Percentiles rank a stretch among this genome's conserved stretches.
phyloP scores from a whole-genome alignment of 2,888 invertebrate genomes.

The Periphyllus acericola region DNA sequence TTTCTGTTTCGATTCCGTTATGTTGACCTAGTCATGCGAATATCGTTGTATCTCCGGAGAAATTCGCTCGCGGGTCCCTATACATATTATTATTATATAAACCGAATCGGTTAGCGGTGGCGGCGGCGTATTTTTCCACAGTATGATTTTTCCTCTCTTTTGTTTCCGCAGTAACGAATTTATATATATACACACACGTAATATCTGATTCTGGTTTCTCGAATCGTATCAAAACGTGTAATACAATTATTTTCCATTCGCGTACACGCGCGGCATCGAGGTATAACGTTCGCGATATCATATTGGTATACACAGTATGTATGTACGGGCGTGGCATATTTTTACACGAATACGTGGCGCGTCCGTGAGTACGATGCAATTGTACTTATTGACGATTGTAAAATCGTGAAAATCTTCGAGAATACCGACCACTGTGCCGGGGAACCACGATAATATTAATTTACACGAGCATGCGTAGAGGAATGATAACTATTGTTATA shows the following conservation, averaged over 20 bases:
- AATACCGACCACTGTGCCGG: not conserved
- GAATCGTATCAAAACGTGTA: not conserved
- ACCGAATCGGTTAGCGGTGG: not conserved
- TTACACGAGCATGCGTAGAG: not conserved
- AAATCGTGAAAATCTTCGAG: too few species aligned
- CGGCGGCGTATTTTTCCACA: not conserved
- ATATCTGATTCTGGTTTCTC: not conserved
- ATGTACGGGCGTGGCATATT: too few species aligned
- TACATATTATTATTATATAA: not conserved
- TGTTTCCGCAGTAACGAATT: not conserved
- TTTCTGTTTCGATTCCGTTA: conserved; percentile 22
- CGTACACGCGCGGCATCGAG: too few species aligned
- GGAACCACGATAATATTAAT: not conserved
- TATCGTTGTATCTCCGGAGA: not conserved
- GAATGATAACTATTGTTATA: not conserved
- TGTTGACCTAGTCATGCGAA: conserved; percentile 21
- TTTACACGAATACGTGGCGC: not conserved
- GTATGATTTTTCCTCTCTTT: not conserved
- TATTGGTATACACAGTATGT: too few species aligned
- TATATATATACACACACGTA: not conserved
- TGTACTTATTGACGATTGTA: too few species aligned
- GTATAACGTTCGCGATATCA: too few species aligned
- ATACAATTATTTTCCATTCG: too few species aligned
- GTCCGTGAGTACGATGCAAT: not conserved
- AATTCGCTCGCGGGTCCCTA: not conserved